Evolutionary conservation across 2,113 vertebrate species (phyloP), one percentile per base, ranked within the genome.

Genomic region (rat (Rattus norvegicus)): DNA sequence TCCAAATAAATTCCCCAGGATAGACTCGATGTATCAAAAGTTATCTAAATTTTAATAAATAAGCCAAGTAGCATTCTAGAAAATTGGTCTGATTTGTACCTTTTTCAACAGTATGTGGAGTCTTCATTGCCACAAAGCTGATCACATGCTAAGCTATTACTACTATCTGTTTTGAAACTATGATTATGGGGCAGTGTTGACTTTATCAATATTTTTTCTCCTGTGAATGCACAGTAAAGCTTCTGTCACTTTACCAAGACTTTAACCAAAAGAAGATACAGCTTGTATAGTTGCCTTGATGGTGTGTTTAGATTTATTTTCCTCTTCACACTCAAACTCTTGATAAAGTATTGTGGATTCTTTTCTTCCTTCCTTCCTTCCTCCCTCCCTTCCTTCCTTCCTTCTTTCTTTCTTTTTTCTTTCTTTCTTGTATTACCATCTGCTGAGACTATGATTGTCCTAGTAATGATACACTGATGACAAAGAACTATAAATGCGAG

Each of bases 161-260:
- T 88, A 67, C 80, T 93, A 73, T 63, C n/a, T 14, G 43, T 81
- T 95, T 93, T 63, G 16, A 4, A 79, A 87, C 81, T 94, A 26
- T 87, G 13, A 79, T 90, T 88, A 76, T 76, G 84, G 90, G 30
- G 39, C 26, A 70, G 72, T 87, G 49, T 90, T 61, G 81, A n/a
- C 89, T 85, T 94, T 96, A 77, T 86, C 59, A 36, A 1, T 24
- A 90, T 52, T 94, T 97, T 97, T 91, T 76, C 7, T 88, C 76
- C 67, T 72, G n/a, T 43, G n/a, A 91, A 72, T 65, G 6, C 22
- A 52, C 75, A 93, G 52, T 47, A 95, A 72, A 92, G n/a, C 16
- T 26, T 93, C 67, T 73, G 3, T 39, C 90, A 22, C 16, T 72
- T 92, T 63, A 72, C 49, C 30, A 87, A 88, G 47, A 77, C 76